Conservation (phyloP, 2,888 invertebrate species). For the Apamea monoglypha region DNA sequence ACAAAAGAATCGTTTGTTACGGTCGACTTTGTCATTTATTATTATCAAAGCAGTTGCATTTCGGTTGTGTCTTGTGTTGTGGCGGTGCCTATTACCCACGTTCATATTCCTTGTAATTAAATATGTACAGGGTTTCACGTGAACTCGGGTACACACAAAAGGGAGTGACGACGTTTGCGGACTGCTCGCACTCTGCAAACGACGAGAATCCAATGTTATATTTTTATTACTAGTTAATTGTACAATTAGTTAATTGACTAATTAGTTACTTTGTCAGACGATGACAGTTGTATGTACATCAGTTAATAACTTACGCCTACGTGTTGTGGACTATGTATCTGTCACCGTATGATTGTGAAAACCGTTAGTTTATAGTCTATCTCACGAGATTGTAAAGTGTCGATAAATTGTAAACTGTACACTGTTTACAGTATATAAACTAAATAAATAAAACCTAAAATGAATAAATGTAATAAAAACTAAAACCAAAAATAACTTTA, state of each 20-base stretch:
- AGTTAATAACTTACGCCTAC: slow-evolving; percentile 40
- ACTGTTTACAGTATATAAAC: no score
- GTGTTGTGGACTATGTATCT: background rate
- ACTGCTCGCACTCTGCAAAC: background rate
- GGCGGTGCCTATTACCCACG: background rate
- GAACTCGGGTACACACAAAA: slow-evolving; percentile 13
- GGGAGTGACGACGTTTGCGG: background rate
- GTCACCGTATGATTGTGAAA: background rate
- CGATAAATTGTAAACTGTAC: background rate
- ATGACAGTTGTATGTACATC: slow-evolving; percentile 25
- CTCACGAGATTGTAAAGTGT: background rate
- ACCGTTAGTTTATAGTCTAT: background rate
- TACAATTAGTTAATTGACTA: slow-evolving; percentile 32
- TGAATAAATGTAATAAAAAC: no score
- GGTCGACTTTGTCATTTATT: slow-evolving; percentile 30
- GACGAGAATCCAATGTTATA: slow-evolving; percentile 1
- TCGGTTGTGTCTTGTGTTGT: slow-evolving; percentile 4
- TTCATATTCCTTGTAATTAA: slow-evolving; percentile 37
- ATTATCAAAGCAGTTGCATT: slow-evolving; percentile 41
- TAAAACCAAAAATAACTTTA: no score
- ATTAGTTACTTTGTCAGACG: slow-evolving; percentile 1
- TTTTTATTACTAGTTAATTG: slow-evolving; percentile 15
- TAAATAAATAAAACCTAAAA: no score
- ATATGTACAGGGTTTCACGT: slow-evolving; percentile 28
- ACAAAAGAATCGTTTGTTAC: slow-evolving; percentile 15